Conservation (phyloP, 1,140 invertebrate species). For the Formica selysi region DNA sequence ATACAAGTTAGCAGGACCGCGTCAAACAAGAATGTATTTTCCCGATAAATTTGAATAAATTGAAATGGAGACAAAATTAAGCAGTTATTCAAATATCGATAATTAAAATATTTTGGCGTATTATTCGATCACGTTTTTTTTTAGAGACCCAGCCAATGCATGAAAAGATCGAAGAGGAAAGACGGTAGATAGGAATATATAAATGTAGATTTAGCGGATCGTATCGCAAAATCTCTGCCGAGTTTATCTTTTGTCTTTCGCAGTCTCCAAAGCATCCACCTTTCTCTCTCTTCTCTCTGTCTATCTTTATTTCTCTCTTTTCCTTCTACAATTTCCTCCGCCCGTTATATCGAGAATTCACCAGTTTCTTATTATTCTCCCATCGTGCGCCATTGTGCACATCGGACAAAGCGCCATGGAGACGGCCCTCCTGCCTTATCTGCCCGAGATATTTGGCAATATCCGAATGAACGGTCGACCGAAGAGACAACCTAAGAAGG, state of each 20-base stretch:
- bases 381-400: slow-evolving; percentile 77
- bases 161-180: slow-evolving; percentile 15
- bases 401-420: slow-evolving; percentile 79
- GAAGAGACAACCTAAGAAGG: slow-evolving; percentile 72
- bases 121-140: background rate
- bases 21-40: background rate
- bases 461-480: slow-evolving; percentile 80
- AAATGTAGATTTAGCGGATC: slow-evolving; percentile 82
- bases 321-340: slow-evolving; percentile 31
- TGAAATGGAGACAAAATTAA: background rate
- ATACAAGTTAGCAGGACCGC: background rate
- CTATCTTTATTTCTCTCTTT: slow-evolving; percentile 53
- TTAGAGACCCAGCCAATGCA: slow-evolving; percentile 25
- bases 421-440: slow-evolving; percentile 75
- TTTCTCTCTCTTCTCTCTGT: slow-evolving; percentile 52
- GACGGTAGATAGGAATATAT: slow-evolving; percentile 78
- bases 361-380: slow-evolving; percentile 82
- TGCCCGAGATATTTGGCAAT: slow-evolving; percentile 79
- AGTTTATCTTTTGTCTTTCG: slow-evolving; percentile 82
- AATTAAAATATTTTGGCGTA: background rate
- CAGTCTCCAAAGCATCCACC: background rate
- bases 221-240: slow-evolving; percentile 75
- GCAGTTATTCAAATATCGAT: background rate
- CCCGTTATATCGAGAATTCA: slow-evolving; percentile 79
- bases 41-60: background rate